Conservation (phyloP, 2,888 invertebrate species). For the Ecdyonurus torrentis region DNA sequence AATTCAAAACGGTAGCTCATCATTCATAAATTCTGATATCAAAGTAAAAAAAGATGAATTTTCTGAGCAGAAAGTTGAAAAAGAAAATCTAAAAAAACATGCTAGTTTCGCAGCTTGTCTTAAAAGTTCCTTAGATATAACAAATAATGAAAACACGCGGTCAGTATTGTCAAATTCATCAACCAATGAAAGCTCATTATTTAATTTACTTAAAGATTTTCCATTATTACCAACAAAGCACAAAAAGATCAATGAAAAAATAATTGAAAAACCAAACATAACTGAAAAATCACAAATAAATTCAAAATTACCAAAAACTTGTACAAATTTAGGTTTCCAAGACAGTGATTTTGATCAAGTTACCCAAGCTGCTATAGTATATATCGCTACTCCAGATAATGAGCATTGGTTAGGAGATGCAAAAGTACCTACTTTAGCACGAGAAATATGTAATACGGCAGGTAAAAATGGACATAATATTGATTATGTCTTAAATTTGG, state of each 20-base stretch:
- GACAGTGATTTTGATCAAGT: constrained; percentile 12
- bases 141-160: too few species aligned
- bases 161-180: too few species aligned
- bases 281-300: too few species aligned
- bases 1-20: too few species aligned
- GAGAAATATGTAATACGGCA: constrained; percentile 55
- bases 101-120: not conserved
- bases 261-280: too few species aligned
- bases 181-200: not conserved
- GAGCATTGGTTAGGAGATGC: constrained; percentile 73
- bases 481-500: constrained; percentile 72
- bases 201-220: not conserved
- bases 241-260: too few species aligned
- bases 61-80: not conserved
- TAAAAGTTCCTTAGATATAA: not conserved
- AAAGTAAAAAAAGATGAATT: too few species aligned
- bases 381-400: constrained; percentile 65
- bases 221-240: too few species aligned
- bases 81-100: not conserved
- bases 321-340: not conserved
- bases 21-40: too few species aligned
- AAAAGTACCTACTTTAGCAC: constrained; percentile 54
- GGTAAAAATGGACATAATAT: constrained; percentile 81
- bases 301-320: not conserved
- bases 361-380: constrained; percentile 51